Evolutionary conservation across 2,797 vertebrate species (phyloP).

Genomic region (Syngnathus rostellatus): DNA sequence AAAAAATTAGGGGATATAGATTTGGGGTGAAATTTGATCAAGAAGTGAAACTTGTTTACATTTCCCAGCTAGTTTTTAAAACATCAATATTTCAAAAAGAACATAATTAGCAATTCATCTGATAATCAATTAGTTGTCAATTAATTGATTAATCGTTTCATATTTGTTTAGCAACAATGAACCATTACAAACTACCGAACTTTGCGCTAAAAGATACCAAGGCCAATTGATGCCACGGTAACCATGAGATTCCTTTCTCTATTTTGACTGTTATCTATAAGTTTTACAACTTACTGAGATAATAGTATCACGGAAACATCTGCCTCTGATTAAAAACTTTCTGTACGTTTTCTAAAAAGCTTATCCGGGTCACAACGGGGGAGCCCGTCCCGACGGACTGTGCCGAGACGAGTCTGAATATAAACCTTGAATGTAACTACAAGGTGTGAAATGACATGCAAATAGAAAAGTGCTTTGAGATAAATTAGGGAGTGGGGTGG

Average conservation of each 20-base stretch:
- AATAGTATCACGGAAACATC: background rate
- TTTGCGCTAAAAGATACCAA: background rate
- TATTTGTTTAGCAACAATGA: background rate
- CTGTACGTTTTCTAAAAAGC: background rate
- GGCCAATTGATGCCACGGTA: background rate
- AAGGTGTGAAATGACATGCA: slow-evolving; percentile 7
- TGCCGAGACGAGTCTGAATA: background rate
- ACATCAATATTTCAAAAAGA: too few relatives aligned
- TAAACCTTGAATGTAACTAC: slow-evolving; percentile 1
- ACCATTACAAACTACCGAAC: background rate
- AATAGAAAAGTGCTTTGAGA: background rate
- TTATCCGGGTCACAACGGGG: background rate
- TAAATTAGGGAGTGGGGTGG: background rate
- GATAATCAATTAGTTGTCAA: too few relatives aligned
- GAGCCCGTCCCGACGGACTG: background rate
- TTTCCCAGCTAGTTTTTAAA: too few relatives aligned
- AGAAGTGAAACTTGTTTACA: background rate
- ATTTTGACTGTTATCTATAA: background rate
- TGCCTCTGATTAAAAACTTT: background rate
- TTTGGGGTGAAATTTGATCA: background rate
- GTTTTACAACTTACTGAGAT: background rate
- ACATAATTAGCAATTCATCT: too few relatives aligned
- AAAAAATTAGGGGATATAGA: background rate
- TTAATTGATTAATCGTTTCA: too few relatives aligned
- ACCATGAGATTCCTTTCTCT: background rate